Percentiles rank a stretch among this genome's conserved stretches.
Conservation (phyloP, 2,797 vertebrate species). For the Tiaroga cobitis region DNA sequence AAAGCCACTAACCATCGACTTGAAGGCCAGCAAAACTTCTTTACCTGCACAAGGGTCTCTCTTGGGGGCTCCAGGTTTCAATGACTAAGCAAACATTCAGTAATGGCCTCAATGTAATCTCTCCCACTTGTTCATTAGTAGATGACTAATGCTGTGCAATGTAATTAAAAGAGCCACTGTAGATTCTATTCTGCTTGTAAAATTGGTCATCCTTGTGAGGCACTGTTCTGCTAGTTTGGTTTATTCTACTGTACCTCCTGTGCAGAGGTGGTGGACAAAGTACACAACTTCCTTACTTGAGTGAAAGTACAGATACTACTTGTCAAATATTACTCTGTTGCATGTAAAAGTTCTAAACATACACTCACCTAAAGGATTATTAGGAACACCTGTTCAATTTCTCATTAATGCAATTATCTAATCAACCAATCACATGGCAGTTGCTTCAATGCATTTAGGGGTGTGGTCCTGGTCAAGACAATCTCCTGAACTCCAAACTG, state of each 20-base stretch:
- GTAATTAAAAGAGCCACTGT: constrained; percentile 40
- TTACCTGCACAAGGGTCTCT: constrained; percentile 70
- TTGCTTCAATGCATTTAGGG: no score
- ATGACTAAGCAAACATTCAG: constrained; percentile 78
- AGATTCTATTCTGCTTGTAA: neutral
- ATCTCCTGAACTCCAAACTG: no score
- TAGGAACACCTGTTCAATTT: no score
- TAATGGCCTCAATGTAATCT: constrained; percentile 59
- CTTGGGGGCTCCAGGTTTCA: constrained; percentile 67
- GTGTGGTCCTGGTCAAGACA: no score
- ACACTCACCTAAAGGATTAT: no score
- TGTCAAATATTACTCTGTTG: no score
- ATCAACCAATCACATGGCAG: no score
- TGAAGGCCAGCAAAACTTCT: constrained; percentile 69
- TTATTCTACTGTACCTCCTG: neutral
- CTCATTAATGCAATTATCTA: no score
- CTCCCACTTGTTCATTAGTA: constrained; percentile 53
- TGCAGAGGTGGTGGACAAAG: no score
- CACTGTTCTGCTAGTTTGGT: neutral
- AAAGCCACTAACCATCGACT: constrained; percentile 72
- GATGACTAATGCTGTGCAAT: constrained; percentile 14
- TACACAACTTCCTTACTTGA: no score
- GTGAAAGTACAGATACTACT: no score
- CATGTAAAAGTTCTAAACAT: no score
- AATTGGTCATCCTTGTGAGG: neutral